Conservation (phyloP, 2,113 vertebrate genomes). For the Mirounga angustirostris region DNA sequence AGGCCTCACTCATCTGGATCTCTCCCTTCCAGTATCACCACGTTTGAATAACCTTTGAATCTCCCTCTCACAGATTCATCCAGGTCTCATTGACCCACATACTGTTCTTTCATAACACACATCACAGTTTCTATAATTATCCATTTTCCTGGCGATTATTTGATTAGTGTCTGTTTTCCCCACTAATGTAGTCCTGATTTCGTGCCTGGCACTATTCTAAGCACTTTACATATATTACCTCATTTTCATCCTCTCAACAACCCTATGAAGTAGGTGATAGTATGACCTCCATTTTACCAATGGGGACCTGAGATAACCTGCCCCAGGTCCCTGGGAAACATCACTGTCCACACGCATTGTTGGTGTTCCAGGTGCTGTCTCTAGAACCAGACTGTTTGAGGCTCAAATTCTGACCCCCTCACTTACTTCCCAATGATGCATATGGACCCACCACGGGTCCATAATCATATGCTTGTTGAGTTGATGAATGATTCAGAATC, state of each 20-base stretch:
- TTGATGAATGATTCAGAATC: neutral
- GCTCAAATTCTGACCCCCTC: neutral
- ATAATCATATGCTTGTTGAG: neutral
- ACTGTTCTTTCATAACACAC: neutral
- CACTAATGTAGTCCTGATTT: neutral
- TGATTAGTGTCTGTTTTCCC: neutral
- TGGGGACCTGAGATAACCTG: neutral
- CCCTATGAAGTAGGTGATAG: neutral
- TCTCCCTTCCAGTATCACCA: neutral
- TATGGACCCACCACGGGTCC: neutral
- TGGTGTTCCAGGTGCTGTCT: neutral
- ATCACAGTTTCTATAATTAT: neutral
- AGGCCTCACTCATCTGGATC: neutral
- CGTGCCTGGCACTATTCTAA: neutral
- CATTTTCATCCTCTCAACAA: neutral
- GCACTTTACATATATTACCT: neutral
- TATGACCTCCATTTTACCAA: neutral
- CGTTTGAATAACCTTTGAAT: neutral
- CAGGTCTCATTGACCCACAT: neutral
- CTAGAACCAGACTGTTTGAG: neutral
- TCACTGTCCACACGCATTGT: too few species aligned
- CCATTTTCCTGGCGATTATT: neutral
- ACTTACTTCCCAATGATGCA: neutral
- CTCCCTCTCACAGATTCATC: neutral
- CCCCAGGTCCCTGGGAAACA: neutral